A percentile compares a stretch with the other conserved stretches of the same genome.
Conservation (phyloP, 2,113 vertebrate species). For the Pithys albifrons region DNA sequence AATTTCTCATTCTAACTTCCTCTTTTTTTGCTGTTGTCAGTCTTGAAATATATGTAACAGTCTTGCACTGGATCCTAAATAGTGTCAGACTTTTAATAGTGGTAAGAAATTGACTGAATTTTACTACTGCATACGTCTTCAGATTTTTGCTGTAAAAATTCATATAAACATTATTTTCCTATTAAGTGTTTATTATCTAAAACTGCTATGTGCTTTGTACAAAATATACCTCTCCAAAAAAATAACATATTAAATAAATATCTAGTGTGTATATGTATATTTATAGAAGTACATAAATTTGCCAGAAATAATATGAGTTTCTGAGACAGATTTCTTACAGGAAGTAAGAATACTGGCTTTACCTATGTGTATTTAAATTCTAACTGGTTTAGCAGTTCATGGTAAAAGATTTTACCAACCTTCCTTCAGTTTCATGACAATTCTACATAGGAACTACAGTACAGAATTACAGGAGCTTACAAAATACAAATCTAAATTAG, state of each 20-base stretch:
- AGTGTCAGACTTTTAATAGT: conserved; percentile 25
- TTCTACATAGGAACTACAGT: background rate
- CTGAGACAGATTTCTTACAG: background rate
- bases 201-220: background rate
- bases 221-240: background rate
- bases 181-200: background rate
- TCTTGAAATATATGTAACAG: conserved; percentile 4
- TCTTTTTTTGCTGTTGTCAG: conserved; percentile 25
- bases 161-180: background rate
- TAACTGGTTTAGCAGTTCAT: background rate
- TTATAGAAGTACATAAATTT: background rate
- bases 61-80: conserved; percentile 21
- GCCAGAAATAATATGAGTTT: background rate
- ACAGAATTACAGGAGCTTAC: background rate
- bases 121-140: background rate
- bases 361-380: background rate
- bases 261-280: background rate
- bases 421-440: background rate
- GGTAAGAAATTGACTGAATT: conserved; percentile 23
- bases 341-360: background rate
- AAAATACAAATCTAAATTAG: background rate
- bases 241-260: background rate
- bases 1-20: background rate
- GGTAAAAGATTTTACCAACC: background rate
- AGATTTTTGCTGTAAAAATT: background rate